Conservation (phyloP, 2,888 invertebrate genomes). For the Zootermopsis nevadensis region DNA sequence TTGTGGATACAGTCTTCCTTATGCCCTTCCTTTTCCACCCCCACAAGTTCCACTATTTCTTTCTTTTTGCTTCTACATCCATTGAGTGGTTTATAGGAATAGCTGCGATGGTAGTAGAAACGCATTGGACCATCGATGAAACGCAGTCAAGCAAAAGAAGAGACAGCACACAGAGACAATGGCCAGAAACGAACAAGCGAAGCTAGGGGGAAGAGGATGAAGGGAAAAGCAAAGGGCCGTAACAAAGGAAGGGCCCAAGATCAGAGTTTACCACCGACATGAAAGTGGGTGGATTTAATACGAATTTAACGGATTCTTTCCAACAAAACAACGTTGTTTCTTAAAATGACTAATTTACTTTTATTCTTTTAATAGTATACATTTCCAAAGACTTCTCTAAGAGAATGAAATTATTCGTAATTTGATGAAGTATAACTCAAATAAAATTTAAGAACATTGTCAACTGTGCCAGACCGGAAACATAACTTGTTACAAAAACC, state of each 20-base stretch:
- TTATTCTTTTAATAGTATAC: no score
- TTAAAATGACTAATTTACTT: no score
- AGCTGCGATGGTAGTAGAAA: conserved; percentile 34
- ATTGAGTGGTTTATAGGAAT: conserved; percentile 50
- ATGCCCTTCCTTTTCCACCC: conserved; percentile 25
- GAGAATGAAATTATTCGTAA: no score
- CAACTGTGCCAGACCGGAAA: no score
- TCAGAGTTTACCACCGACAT: conserved; percentile 42
- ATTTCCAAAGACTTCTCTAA: no score
- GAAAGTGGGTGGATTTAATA: conserved; percentile 41
- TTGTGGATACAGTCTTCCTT: conserved; percentile 50
- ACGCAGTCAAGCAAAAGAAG: conserved; percentile 45
- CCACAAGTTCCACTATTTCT: conserved; percentile 15
- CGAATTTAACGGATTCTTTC: conserved; percentile 14
- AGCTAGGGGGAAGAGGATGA: conserved; percentile 32
- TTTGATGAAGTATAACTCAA: no score
- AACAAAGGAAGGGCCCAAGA: conserved; percentile 31
- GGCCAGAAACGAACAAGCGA: conserved; percentile 33
- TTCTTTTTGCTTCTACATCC: conserved; percentile 12
- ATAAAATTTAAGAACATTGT: no score
- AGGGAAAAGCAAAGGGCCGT: not conserved
- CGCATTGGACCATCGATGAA: conserved; percentile 46
- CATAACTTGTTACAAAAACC: no score
- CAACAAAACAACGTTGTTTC: no score
- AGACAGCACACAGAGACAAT: conserved; percentile 30